A percentile compares a stretch with the other conserved stretches of the same genome.
phyloP scores from a whole-genome alignment of 2,113 vertebrate genomes.

The Bubo scandiacus region DNA sequence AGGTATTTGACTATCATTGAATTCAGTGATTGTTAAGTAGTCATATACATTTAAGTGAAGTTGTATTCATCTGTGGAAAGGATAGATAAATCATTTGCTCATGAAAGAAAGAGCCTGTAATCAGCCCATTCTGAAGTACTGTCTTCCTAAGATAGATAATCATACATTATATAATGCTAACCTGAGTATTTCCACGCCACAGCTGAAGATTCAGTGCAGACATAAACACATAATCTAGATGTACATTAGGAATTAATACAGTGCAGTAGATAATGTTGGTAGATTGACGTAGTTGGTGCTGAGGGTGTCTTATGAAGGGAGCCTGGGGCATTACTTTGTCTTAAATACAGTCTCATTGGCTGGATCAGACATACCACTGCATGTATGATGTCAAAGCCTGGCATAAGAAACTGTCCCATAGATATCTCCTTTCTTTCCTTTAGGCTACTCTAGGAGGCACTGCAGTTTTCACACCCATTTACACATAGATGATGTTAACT shows the following conservation, averaged over 20 bases:
- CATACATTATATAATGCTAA: neutral
- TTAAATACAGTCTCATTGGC: neutral
- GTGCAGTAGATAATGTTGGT: neutral
- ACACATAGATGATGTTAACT: neutral
- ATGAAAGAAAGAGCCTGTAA: neutral
- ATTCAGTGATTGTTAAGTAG: neutral
- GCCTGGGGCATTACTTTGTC: neutral
- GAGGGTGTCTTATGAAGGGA: neutral
- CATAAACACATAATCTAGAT: neutral
- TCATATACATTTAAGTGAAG: neutral
- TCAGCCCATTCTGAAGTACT: neutral
- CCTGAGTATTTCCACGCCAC: neutral
- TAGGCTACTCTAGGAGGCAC: neutral
- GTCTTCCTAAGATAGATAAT: neutral
- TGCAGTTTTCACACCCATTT: neutral
- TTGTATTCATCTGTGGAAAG: neutral
- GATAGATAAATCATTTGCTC: neutral
- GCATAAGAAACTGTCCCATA: neutral
- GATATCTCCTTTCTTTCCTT: neutral
- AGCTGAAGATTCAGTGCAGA: neutral
- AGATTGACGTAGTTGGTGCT: neutral
- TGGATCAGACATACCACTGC: neutral
- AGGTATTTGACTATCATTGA: neutral
- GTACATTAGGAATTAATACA: neutral
- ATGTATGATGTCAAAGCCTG: neutral